These are phyloP conservation scores for Mystacornis crossleyi DNA, from an alignment of 2,113 vertebrate genomes.

Conservation along the genomic window DNA sequence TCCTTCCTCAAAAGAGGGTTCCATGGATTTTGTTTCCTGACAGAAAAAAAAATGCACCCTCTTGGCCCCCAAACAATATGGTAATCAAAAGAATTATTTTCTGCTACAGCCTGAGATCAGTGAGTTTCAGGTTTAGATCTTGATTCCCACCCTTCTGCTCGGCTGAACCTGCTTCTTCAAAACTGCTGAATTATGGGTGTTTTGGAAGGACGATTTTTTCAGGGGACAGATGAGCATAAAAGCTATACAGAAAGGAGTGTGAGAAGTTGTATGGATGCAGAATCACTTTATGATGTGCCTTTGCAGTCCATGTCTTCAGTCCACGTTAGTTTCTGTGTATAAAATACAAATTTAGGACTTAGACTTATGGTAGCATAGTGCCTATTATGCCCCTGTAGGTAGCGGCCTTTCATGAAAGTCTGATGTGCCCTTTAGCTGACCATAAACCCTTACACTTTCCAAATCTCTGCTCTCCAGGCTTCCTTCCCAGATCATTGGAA, in stretches of 20 bases:
- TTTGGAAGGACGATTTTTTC: not conserved
- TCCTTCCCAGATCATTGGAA: not conserved
- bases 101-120: not conserved
- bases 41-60: not conserved
- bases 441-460: not conserved
- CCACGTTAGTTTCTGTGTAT: not conserved
- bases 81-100: not conserved
- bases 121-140: not conserved
- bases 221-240: not conserved
- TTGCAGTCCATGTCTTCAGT: not conserved
- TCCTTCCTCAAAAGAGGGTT: not conserved
- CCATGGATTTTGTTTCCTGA: not conserved
- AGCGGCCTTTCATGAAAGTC: not conserved
- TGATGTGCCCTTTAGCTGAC: not conserved
- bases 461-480: not conserved
- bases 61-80: not conserved
- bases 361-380: not conserved
- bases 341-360: not conserved
- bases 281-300: not conserved
- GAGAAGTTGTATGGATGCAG: not conserved
- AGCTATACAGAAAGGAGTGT: not conserved
- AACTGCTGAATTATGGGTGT: not conserved
- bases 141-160: not conserved
- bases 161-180: not conserved
- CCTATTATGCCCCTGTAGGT: rapidly evolving